Percentiles rank a stretch among this genome's conserved stretches.
phyloP scores from a whole-genome alignment of 2,888 invertebrate genomes.

The Orthosia gracilis region DNA sequence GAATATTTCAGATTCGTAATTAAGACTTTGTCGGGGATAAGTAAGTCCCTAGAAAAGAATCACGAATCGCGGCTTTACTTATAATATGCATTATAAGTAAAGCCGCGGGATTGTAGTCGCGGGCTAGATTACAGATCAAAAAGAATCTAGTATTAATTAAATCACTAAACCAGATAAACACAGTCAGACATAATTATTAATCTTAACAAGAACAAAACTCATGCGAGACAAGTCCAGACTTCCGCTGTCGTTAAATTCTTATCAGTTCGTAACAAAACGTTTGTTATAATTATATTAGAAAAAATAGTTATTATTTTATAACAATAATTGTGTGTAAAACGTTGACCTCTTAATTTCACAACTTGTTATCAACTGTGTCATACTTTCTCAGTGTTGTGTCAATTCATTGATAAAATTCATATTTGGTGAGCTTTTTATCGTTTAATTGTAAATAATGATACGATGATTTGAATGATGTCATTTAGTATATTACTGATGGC shows the following conservation, averaged over 20 bases:
- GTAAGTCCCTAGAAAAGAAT: no score
- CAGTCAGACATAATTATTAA: neutral
- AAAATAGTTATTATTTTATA: constrained; percentile 18
- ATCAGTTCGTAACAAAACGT: constrained; percentile 22
- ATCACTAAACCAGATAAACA: neutral
- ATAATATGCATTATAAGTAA: no score
- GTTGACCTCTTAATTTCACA: constrained; percentile 39
- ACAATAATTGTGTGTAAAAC: constrained; percentile 3
- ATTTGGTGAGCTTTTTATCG: neutral
- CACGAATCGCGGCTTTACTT: no score
- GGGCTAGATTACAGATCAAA: no score
- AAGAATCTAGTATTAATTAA: neutral
- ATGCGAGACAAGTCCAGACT: constrained; percentile 15
- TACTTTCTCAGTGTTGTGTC: constrained; percentile 45
- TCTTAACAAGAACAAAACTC: constrained; percentile 11
- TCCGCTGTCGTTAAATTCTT: constrained; percentile 26
- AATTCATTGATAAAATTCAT: constrained; percentile 28
- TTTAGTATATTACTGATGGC: no score
- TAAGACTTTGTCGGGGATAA: no score
- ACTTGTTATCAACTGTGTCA: constrained; percentile 36
- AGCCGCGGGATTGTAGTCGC: no score
- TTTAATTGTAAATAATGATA: neutral
- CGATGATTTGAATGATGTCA: neutral
- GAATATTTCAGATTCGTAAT: no score
- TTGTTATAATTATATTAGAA: neutral